phyloP scores from a whole-genome alignment of 2,888 invertebrate genomes.

The Trachelus troglodyta region DNA sequence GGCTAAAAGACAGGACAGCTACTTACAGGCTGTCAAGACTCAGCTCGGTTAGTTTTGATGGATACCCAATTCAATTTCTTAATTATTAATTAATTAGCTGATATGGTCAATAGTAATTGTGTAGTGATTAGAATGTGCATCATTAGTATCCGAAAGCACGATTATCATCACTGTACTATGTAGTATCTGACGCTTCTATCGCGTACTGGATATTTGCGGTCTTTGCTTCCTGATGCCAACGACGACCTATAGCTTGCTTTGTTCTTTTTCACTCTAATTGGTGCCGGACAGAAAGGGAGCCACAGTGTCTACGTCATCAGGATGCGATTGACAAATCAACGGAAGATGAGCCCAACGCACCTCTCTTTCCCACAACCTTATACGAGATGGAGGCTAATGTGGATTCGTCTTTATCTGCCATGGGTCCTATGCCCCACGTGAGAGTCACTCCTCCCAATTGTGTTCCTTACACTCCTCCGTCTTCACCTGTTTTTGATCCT shows the following conservation, averaged over 20 bases:
- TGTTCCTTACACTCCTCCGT: conserved; percentile 28
- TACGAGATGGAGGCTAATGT: conserved; percentile 13
- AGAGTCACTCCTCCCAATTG: not conserved
- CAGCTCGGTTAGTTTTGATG: conserved; percentile 50
- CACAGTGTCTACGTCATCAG: conserved; percentile 32
- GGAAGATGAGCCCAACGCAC: conserved; percentile 31
- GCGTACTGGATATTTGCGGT: not conserved
- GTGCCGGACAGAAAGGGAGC: conserved; percentile 35
- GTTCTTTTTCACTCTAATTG: not conserved
- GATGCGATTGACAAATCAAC: conserved; percentile 31
- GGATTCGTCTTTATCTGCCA: not conserved
- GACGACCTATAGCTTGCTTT: not conserved
- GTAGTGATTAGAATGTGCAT: not conserved
- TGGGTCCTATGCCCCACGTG: conserved; percentile 1
- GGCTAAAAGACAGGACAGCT: conserved; percentile 67
- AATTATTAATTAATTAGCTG: not conserved
- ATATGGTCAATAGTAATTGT: not conserved
- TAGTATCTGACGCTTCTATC: not conserved
- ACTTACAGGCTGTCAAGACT: conserved; percentile 65
- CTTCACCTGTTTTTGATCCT: conserved; percentile 21
- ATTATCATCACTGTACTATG: not conserved
- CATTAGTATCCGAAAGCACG: not conserved
- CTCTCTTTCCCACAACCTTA: conserved; percentile 26
- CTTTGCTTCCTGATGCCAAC: not conserved
- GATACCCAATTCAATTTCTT: not conserved